These are phyloP conservation scores for Cinara cedri DNA, from an alignment of 2,888 invertebrate genomes.

Conservation along the genomic window DNA sequence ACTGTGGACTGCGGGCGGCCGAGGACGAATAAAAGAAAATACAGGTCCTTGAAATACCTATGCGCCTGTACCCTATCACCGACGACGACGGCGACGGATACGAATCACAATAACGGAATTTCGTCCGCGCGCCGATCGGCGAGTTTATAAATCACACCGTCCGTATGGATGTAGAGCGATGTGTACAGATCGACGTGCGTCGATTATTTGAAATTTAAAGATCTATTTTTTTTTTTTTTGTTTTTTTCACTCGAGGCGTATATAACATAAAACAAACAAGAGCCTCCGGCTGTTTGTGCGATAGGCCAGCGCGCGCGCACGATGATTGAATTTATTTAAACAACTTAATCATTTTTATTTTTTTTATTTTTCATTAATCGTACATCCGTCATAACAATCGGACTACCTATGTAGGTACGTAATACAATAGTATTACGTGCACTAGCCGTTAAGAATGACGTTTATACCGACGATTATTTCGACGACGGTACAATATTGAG, in stretches of 20 bases:
- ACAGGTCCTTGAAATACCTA: conserved; percentile 37
- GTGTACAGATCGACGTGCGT: not conserved
- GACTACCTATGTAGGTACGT: no score
- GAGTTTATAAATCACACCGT: conserved; percentile 1
- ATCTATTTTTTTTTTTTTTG: no score
- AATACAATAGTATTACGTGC: no score
- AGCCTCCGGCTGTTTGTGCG: not conserved
- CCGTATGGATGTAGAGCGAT: no score
- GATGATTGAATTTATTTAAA: not conserved
- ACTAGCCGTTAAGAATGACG: no score
- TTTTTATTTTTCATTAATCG: no score
- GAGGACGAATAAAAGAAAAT: conserved; percentile 31
- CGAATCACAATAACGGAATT: conserved; percentile 30
- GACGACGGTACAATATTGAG: no score
- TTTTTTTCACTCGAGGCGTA: not conserved
- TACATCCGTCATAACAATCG: no score
- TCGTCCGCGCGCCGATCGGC: not conserved
- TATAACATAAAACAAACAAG: conserved; percentile 4
- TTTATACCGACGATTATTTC: not conserved
- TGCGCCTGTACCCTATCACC: no score
- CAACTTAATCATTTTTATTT: not conserved
- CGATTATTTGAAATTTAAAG: conserved; percentile 29
- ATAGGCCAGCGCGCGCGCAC: not conserved
- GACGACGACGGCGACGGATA: no score
- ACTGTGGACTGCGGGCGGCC: not conserved